Percentiles rank a stretch among this genome's conserved stretches.
These are phyloP conservation scores for Harpagoxenus sublaevis DNA, from an alignment of 2,888 invertebrate genomes.

Conservation along the genomic window DNA sequence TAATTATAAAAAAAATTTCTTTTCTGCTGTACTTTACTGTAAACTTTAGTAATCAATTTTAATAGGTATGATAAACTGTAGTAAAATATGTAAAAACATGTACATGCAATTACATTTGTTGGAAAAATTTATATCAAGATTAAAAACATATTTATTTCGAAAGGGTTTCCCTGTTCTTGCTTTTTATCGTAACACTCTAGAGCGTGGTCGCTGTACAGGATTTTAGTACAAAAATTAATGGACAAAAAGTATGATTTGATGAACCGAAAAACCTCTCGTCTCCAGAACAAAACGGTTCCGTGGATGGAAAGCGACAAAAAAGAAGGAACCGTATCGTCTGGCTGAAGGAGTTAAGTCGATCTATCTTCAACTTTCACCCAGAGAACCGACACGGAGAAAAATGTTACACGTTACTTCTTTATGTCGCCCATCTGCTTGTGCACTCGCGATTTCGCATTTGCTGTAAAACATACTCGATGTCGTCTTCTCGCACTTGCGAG, in stretches of 20 bases:
- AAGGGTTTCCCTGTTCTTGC: background rate
- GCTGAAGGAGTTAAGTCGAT: constrained; percentile 62
- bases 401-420: constrained; percentile 31
- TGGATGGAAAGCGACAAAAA: constrained; percentile 29
- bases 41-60: constrained; percentile 9
- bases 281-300: constrained; percentile 47
- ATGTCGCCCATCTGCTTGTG: background rate
- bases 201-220: constrained; percentile 19
- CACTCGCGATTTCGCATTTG: constrained; percentile 8
- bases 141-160: constrained; percentile 8
- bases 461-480: constrained; percentile 3
- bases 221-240: constrained; percentile 42
- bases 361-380: constrained; percentile 59
- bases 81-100: background rate
- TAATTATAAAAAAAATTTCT: background rate
- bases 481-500: background rate
- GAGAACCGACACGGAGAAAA: constrained; percentile 27
- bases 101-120: background rate
- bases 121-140: background rate
- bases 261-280: constrained; percentile 52
- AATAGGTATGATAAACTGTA: background rate
- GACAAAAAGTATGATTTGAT: constrained; percentile 39
- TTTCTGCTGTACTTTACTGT: background rate
- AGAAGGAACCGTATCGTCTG: constrained; percentile 25
- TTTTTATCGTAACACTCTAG: background rate